Conservation (phyloP, 2,113 vertebrate species). For the Chrysochloris asiatica region DNA sequence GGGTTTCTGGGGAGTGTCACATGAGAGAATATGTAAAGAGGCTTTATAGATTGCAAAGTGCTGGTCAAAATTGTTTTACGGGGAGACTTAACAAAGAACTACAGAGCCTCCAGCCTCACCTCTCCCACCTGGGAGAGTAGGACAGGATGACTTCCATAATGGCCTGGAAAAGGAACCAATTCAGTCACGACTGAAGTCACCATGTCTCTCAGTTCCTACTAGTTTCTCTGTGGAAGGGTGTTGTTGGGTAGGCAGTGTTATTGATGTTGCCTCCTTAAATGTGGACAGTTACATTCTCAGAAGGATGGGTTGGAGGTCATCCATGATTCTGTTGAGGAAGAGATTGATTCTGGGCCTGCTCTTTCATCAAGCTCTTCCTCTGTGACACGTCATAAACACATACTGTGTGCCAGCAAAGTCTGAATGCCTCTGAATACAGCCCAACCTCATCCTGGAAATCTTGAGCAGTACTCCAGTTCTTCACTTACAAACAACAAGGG, state of each 20-base stretch:
- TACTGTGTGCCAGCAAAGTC: background rate
- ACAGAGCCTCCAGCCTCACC: background rate
- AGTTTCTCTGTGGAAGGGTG: background rate
- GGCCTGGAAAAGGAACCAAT: background rate
- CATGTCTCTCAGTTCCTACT: background rate
- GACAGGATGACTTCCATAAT: background rate
- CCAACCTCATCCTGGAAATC: background rate
- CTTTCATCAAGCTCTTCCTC: background rate
- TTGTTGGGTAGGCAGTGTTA: background rate
- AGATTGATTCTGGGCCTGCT: background rate
- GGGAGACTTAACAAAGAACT: background rate
- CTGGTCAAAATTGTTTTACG: background rate
- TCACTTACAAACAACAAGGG: background rate
- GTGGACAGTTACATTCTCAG: background rate
- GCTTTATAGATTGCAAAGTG: background rate
- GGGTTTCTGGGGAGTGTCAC: background rate
- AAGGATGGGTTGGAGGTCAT: background rate
- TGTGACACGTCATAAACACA: background rate
- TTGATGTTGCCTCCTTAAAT: background rate
- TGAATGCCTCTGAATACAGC: no score
- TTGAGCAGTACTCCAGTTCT: background rate
- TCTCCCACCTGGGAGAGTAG: background rate
- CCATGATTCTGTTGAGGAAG: background rate
- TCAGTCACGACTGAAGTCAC: background rate
- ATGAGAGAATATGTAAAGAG: background rate